Evolutionary conservation across 2,113 vertebrate species (phyloP).

Genomic region (Octodon degus): DNA sequence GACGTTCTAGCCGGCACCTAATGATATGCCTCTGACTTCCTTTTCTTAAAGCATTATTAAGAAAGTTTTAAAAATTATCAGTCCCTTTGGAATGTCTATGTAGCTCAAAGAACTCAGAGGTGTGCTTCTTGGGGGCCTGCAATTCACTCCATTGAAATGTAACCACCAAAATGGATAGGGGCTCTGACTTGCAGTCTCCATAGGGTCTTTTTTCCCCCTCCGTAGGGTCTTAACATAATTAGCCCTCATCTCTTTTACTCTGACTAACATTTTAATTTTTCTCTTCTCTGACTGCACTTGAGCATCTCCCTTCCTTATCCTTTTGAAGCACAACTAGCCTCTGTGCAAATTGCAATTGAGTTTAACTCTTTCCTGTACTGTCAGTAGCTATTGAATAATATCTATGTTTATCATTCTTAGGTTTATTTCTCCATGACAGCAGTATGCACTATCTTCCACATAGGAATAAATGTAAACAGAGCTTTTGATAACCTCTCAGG

Average conservation of each 20-base stretch:
- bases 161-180: not conserved
- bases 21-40: not conserved
- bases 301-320: not conserved
- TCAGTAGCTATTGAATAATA: slow-evolving; percentile 31
- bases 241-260: not conserved
- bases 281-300: not conserved
- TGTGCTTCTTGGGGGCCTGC: not conserved
- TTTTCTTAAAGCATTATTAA: not conserved
- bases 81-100: not conserved
- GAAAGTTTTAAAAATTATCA: not conserved
- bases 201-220: not conserved
- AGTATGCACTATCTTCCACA: not conserved
- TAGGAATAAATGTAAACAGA: not conserved
- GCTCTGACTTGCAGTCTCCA: not conserved
- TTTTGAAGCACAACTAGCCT: not conserved
- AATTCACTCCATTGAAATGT: slow-evolving; percentile 2
- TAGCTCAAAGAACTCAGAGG: not conserved
- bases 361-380: not conserved
- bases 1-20: not conserved
- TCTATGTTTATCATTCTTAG: not conserved
- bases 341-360: not conserved
- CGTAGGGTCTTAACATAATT: not conserved
- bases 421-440: not conserved
- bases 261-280: not conserved
- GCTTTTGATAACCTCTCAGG: not conserved